Base-by-base conservation (phyloP, 53 echinoderm and acorn worm genomes). In the Temnopleurus reevesii region DNA sequence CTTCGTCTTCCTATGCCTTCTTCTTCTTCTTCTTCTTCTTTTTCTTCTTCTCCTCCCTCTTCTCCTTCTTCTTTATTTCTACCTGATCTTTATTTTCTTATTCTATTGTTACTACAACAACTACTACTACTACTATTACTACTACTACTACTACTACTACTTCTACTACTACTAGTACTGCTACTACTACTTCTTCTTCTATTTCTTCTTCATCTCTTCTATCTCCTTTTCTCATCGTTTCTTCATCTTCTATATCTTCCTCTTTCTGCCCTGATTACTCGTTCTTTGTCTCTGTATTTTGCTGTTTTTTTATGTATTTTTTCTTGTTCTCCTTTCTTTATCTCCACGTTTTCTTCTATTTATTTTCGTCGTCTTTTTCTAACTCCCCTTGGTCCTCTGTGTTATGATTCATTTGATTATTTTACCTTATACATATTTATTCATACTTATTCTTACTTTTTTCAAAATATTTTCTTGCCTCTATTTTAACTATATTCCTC, bases 281-380 rank as follows among this genome's bases (percentile, higher is more conserved):
- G n/a, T n/a, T n/a, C n/a, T n/a, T n/a, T n/a, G n/a, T n/a, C n/a
- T n/a, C n/a, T n/a, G n/a, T n/a, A n/a, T n/a, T n/a, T n/a, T n/a
- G n/a, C n/a, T n/a, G n/a, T n/a, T n/a, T n/a, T n/a, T n/a, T n/a
- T n/a, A n/a, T n/a, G n/a, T n/a, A n/a, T n/a, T n/a, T n/a, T n/a
- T n/a, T n/a, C n/a, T n/a, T n/a, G n/a, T n/a, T n/a, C n/a, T n/a
- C n/a, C n/a, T n/a, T n/a, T n/a, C n/a, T n/a, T n/a, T n/a, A n/a
- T n/a, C n/a, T n/a, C n/a, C n/a, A n/a, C n/a, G n/a, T n/a, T n/a
- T n/a, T n/a, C n/a, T n/a, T n/a, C n/a, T n/a, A n/a, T n/a, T n/a
- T n/a, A n/a, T n/a, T n/a, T 77, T 77, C 36, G 27, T 77, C 77
- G 27, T 77, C 77, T 77, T 77, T 36, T 77, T 77, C 45, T 44